Conservation (phyloP, 2,797 vertebrate genomes). For the Aphelocoma californica region DNA sequence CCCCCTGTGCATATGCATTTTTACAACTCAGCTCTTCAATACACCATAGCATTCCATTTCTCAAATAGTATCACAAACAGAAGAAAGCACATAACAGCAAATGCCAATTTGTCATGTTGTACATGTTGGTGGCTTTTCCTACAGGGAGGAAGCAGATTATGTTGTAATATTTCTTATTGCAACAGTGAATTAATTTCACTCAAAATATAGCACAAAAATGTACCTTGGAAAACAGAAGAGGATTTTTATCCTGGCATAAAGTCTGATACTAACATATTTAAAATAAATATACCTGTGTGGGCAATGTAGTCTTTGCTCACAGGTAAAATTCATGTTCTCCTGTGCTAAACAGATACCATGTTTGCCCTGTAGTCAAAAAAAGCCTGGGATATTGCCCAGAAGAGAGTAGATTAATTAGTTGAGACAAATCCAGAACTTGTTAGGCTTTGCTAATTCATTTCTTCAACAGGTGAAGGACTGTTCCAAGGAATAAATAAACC, state of each 20-base stretch:
- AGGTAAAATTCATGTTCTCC: neutral
- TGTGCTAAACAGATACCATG: neutral
- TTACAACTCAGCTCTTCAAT: constrained; percentile 26
- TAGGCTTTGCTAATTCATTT: neutral
- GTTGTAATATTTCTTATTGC: neutral
- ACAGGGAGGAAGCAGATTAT: neutral
- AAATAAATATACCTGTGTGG: neutral
- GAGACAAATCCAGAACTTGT: neutral
- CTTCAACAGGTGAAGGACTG: neutral
- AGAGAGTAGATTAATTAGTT: neutral
- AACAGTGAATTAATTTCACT: neutral
- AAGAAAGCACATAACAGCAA: constrained; percentile 2
- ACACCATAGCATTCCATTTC: constrained; percentile 32
- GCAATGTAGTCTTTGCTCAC: neutral
- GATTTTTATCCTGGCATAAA: neutral
- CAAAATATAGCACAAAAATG: neutral
- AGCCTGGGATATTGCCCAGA: neutral
- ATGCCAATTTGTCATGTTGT: neutral
- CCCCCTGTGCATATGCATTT: constrained; percentile 11
- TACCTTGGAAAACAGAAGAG: neutral
- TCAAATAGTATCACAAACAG: neutral
- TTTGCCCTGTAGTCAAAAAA: neutral
- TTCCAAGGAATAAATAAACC: neutral
- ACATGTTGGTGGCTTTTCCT: neutral
- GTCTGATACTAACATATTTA: neutral